These are phyloP conservation scores for Pentalonia nigronervosa DNA, from an alignment of 1,140 invertebrate genomes.

Conservation along the genomic window DNA sequence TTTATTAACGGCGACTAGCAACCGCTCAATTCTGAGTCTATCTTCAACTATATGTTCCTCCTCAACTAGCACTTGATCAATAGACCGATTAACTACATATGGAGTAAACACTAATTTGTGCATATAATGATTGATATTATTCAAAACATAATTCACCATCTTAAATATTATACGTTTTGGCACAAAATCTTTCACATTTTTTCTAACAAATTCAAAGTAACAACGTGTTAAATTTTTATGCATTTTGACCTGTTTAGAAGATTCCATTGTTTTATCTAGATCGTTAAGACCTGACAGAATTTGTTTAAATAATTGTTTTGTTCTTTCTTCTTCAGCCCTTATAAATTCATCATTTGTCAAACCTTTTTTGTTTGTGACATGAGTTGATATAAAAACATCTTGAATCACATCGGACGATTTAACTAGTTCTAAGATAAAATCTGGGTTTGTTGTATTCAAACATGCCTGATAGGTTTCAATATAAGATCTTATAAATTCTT, in stretches of 20 bases:
- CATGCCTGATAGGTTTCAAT: slow-evolving; percentile 38
- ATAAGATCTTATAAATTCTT: slow-evolving; percentile 38
- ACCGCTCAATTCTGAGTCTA: background rate
- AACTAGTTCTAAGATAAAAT: slow-evolving; percentile 36
- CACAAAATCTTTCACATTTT: slow-evolving; percentile 35
- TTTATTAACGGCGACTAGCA: slow-evolving; percentile 26
- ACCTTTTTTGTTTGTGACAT: background rate
- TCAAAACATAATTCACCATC: slow-evolving; percentile 36
- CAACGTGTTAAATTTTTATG: slow-evolving; percentile 29
- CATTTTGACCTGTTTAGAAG: slow-evolving; percentile 41
- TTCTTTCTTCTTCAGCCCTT: slow-evolving; percentile 21
- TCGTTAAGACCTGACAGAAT: slow-evolving; percentile 22
- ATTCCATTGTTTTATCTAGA: slow-evolving; percentile 4
- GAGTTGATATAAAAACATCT: background rate
- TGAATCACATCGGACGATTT: background rate
- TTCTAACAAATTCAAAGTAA: slow-evolving; percentile 42
- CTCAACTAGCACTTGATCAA: slow-evolving; percentile 29
- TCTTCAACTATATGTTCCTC: background rate
- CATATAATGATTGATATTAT: slow-evolving; percentile 7
- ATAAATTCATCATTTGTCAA: background rate
- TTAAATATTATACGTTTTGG: slow-evolving; percentile 40
- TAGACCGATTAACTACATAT: slow-evolving; percentile 4
- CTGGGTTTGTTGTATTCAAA: slow-evolving; percentile 30
- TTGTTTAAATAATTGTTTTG: slow-evolving; percentile 35
- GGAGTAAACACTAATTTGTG: background rate